Percentiles rank a stretch among this genome's conserved stretches.
These are phyloP conservation scores for Cotesia typhae DNA, from an alignment of 1,140 invertebrate genomes.

Conservation along the genomic window DNA sequence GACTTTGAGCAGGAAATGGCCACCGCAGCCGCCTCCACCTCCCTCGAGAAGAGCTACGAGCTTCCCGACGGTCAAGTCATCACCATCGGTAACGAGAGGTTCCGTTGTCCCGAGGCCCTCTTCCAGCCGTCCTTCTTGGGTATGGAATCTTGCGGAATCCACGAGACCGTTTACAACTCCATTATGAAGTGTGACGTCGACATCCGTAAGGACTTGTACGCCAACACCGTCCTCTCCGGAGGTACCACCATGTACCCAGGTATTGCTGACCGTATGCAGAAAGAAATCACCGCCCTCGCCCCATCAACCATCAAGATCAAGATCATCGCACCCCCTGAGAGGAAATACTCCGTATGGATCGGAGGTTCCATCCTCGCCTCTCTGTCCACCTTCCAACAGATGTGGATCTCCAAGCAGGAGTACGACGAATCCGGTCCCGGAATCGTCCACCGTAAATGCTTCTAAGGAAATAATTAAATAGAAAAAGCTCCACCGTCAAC, in stretches of 20 bases:
- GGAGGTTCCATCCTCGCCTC: conserved; percentile 87
- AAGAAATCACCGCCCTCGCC: conserved; percentile 82
- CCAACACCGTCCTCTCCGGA: conserved; percentile 84
- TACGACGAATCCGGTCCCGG: conserved; percentile 91
- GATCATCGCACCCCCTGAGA: conserved; percentile 92
- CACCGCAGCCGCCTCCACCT: conserved; percentile 85
- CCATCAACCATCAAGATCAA: conserved; percentile 90
- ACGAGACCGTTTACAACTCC: conserved; percentile 88
- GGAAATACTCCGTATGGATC: conserved; percentile 94
- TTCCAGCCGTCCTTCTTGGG: conserved; percentile 92
- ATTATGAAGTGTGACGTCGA: conserved; percentile 95
- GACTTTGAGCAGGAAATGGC: conserved; percentile 97
- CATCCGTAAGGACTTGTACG: conserved; percentile 93
- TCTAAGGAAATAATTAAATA: conserved; percentile 23
- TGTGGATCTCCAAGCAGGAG: conserved; percentile 93
- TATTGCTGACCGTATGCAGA: conserved; percentile 85
- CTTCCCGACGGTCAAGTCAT: conserved; percentile 90
- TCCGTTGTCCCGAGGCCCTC: conserved; percentile 91
- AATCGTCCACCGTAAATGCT: conserved; percentile 40
- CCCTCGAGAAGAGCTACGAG: conserved; percentile 87
- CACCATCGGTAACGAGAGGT: conserved; percentile 93
- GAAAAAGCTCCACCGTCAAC: conserved; percentile 14
- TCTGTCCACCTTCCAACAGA: conserved; percentile 84
- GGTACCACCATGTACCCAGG: conserved; percentile 94
- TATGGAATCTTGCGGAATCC: conserved; percentile 84